Evolutionary conservation across 2,113 vertebrate genomes (phyloP).

Genomic region (Gadus macrocephalus): DNA sequence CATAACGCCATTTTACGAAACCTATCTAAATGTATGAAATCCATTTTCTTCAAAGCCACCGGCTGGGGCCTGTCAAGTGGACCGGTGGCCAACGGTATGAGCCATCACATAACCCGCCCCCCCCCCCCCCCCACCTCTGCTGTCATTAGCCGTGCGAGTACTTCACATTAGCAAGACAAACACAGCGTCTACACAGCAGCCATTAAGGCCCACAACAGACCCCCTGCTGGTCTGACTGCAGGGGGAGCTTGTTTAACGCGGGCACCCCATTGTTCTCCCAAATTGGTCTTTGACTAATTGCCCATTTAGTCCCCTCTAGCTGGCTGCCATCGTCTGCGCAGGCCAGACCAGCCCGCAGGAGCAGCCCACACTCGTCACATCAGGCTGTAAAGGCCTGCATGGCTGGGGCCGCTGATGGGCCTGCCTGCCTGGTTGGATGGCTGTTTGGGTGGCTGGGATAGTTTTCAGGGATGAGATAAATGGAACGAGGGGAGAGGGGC

Average conservation of each 20-base stretch:
- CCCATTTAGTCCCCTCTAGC: slow-evolving; percentile 68
- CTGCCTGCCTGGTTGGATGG: slow-evolving; percentile 13
- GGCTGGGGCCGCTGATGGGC: slow-evolving; percentile 36
- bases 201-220: slow-evolving; percentile 71
- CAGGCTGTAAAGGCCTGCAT: slow-evolving; percentile 49
- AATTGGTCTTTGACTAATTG: slow-evolving; percentile 74
- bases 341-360: slow-evolving; percentile 35
- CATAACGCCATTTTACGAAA: no score
- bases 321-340: slow-evolving; percentile 65
- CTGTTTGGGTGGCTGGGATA: slow-evolving; percentile 10
- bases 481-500: neutral
- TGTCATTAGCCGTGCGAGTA: slow-evolving; percentile 44
- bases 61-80: slow-evolving; percentile 16
- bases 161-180: slow-evolving; percentile 70
- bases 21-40: no score
- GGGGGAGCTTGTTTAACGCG: slow-evolving; percentile 61
- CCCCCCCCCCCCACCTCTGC: slow-evolving; percentile 19
- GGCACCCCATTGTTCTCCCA: slow-evolving; percentile 67
- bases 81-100: slow-evolving; percentile 25
- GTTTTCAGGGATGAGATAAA: slow-evolving; percentile 7
- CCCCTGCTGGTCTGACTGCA: slow-evolving; percentile 53
- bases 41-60: no score
- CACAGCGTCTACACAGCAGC: slow-evolving; percentile 58
- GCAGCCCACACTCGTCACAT: slow-evolving; percentile 43
- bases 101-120: slow-evolving; percentile 10